Conservation (phyloP, 2,113 vertebrate species). For the Gorsachius goisagi region DNA sequence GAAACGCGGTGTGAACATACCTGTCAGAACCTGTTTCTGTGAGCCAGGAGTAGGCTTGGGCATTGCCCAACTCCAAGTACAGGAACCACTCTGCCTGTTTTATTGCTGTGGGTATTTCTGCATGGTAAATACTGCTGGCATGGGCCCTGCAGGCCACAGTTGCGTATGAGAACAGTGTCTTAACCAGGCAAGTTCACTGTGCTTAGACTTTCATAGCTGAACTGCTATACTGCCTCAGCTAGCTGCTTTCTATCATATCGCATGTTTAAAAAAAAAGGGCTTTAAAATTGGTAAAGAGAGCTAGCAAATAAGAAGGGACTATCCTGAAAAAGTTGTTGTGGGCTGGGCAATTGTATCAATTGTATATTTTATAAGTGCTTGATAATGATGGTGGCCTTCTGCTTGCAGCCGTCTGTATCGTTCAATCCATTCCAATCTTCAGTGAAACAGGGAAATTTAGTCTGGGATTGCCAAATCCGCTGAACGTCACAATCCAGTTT, state of each 20-base stretch:
- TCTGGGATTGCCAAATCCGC: conserved; percentile 82
- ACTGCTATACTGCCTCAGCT: background rate
- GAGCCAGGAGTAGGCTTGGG: background rate
- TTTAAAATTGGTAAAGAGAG: background rate
- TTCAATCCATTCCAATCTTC: conserved; percentile 92
- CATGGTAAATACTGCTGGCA: background rate
- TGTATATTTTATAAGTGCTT: background rate
- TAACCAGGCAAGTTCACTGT: background rate
- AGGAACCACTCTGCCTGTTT: background rate
- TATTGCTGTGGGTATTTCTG: background rate
- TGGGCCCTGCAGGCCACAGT: background rate
- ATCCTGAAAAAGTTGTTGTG: background rate
- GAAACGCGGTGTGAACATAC: background rate
- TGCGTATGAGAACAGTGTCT: background rate
- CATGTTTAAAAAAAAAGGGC: background rate
- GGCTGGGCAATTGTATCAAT: background rate
- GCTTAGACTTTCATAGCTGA: background rate
- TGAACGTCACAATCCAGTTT: conserved; percentile 85
- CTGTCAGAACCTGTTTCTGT: background rate
- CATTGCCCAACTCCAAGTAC: background rate
- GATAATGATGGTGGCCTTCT: conserved; percentile 7
- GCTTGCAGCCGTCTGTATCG: conserved; percentile 82
- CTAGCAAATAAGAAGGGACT: background rate
- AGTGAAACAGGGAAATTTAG: conserved; percentile 86
- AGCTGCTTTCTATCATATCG: background rate